A percentile compares a stretch with the other conserved stretches of the same genome.
Conservation (phyloP, 1,140 invertebrate genomes). For the Geopemphigus sp. region DNA sequence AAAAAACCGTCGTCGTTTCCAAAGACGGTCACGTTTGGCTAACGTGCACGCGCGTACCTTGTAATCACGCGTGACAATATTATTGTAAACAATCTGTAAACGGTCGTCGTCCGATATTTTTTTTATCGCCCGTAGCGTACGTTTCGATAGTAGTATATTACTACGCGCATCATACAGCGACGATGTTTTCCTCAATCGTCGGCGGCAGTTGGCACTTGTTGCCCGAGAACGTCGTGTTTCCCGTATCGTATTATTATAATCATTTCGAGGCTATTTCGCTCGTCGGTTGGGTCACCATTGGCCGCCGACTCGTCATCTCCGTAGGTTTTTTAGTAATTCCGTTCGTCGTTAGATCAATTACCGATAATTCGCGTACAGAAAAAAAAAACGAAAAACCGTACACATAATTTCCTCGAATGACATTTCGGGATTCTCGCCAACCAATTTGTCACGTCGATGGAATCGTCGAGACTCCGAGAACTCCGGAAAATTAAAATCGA, state of each 20-base stretch:
- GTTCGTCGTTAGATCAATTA: background rate
- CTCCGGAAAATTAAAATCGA: too few species aligned
- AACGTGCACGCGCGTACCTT: background rate
- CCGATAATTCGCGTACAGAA: background rate
- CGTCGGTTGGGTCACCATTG: background rate
- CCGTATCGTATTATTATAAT: background rate
- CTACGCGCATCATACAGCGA: background rate
- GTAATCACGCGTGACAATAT: background rate
- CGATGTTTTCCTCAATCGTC: background rate
- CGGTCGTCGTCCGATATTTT: background rate
- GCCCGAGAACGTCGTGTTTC: conserved; percentile 19
- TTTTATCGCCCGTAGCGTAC: background rate
- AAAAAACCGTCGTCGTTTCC: background rate
- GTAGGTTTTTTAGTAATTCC: background rate
- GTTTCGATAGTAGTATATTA: too few species aligned
- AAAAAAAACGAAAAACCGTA: too few species aligned
- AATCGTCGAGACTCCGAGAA: too few species aligned
- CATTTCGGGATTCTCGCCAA: too few species aligned
- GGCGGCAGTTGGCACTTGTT: background rate
- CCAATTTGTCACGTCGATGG: too few species aligned
- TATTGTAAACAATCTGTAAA: conserved; percentile 8
- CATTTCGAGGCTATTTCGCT: background rate
- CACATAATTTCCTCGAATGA: too few species aligned
- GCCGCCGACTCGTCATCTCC: too few species aligned
- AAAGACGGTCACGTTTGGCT: conserved; percentile 8